A percentile compares a stretch with the other conserved stretches of the same genome.
Evolutionary conservation across 2,888 invertebrate species (phyloP).

Genomic region (Rhyacophila evoluta): DNA sequence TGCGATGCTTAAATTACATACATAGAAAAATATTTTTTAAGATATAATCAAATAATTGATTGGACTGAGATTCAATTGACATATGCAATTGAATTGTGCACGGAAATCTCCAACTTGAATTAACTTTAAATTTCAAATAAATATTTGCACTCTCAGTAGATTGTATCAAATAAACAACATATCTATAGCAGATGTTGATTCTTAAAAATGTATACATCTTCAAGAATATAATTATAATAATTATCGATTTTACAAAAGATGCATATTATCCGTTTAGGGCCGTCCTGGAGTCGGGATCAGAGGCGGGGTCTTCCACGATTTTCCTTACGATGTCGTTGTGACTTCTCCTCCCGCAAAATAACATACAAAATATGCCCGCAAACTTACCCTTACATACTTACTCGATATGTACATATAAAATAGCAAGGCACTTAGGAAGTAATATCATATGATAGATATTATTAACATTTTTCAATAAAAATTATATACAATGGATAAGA

Average conservation of each 20-base stretch:
- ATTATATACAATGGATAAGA: no score
- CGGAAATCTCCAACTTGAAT: no score
- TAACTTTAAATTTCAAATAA: no score
- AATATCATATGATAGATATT: neutral
- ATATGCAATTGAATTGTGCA: no score
- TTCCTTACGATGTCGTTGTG: neutral
- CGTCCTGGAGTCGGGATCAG: conserved; percentile 26
- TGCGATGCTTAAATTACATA: no score
- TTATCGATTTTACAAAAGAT: neutral
- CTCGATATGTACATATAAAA: neutral
- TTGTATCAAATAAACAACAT: no score
- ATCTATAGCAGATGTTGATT: neutral
- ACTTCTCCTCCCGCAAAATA: neutral
- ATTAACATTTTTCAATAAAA: no score
- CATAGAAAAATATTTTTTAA: no score
- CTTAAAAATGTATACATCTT: neutral
- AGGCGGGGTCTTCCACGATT: conserved; percentile 42
- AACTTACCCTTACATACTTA: neutral
- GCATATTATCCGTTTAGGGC: conserved; percentile 8
- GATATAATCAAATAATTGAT: no score
- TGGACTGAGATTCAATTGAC: no score
- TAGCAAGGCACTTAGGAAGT: neutral
- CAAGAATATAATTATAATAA: neutral
- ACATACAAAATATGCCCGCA: neutral
- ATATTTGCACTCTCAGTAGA: no score